phyloP scores from a whole-genome alignment of 2,888 invertebrate species.

The Aethes cnicana region DNA sequence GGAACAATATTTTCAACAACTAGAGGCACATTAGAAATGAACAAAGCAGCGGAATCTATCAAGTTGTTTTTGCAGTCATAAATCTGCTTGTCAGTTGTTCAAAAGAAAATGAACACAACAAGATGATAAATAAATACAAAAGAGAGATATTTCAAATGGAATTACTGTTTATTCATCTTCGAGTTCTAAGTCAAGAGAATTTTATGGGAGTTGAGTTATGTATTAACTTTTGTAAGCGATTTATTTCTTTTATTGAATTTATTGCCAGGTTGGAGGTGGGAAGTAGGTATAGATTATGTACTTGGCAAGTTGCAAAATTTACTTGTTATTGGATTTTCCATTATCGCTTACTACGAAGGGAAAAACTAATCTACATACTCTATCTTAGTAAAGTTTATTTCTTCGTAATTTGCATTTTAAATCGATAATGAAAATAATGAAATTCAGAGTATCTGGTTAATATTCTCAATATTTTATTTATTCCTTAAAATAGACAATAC shows the following conservation, averaged over 20 bases:
- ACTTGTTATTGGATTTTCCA: too few species aligned
- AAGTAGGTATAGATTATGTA: too few species aligned
- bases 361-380: too few species aligned
- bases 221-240: background rate
- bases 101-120: constrained; percentile 26
- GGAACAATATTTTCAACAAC: background rate
- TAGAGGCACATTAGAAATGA: background rate
- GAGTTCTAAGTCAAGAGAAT: background rate
- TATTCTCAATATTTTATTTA: too few species aligned
- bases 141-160: constrained; percentile 12
- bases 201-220: background rate
- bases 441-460: too few species aligned
- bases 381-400: too few species aligned
- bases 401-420: too few species aligned
- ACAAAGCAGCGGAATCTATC: constrained; percentile 20
- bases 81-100: constrained; percentile 17
- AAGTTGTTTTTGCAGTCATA: constrained; percentile 17
- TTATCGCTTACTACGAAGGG: too few species aligned
- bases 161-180: constrained; percentile 1
- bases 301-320: too few species aligned
- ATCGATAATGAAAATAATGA: too few species aligned
- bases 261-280: background rate
- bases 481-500: too few species aligned
- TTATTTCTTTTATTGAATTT: constrained; percentile 4
- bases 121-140: constrained; percentile 1